phyloP scores from a whole-genome alignment of 2,797 vertebrate genomes.

The Poecilia gillii region DNA sequence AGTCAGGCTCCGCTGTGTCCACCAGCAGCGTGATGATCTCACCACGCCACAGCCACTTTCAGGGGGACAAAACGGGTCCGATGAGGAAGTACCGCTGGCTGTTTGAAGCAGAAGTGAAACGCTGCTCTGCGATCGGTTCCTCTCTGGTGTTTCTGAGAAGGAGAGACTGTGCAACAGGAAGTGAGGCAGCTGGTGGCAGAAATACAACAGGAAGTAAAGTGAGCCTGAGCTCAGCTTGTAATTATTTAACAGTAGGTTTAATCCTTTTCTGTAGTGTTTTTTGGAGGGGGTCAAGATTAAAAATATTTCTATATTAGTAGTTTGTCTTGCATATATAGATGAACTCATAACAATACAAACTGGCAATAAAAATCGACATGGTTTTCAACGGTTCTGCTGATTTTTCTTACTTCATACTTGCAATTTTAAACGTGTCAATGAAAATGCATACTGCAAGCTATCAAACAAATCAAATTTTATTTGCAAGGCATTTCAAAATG shows the following conservation, averaged over 20 bases:
- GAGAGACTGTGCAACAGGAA: conserved; percentile 76
- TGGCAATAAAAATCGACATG: neutral
- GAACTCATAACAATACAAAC: neutral
- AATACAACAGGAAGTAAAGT: conserved; percentile 67
- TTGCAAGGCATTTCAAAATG: no score
- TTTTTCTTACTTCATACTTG: neutral
- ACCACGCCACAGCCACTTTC: neutral
- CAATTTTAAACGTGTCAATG: no score
- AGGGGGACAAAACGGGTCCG: neutral
- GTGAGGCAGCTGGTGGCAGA: conserved; percentile 54
- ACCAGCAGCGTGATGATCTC: conserved; percentile 2
- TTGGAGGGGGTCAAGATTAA: neutral
- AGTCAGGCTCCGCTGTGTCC: neutral
- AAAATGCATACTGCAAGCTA: no score
- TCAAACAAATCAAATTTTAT: no score
- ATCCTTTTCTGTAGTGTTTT: neutral
- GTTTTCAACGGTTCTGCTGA: no score
- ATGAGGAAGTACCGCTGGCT: conserved; percentile 48
- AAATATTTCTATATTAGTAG: neutral
- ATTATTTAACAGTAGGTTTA: conserved; percentile 12
- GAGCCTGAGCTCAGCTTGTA: conserved; percentile 7
- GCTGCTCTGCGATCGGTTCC: conserved; percentile 68
- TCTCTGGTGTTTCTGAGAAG: conserved; percentile 74
- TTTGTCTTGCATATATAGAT: neutral
- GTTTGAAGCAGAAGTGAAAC: conserved; percentile 80